Evolutionary conservation across 2,888 invertebrate genomes (phyloP).

Genomic region (Bellardia pandia): DNA sequence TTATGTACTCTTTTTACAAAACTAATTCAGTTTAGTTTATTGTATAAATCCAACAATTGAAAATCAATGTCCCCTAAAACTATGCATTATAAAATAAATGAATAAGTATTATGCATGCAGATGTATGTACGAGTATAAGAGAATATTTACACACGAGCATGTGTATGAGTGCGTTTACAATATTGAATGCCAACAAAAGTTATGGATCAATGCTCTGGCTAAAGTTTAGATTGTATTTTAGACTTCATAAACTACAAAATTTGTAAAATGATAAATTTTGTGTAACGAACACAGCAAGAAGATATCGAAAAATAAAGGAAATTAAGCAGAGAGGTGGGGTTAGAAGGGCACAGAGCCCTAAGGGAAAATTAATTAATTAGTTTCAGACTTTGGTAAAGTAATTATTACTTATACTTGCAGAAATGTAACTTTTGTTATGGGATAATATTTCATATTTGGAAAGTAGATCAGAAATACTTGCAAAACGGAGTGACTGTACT

Average conservation of each 20-base stretch:
- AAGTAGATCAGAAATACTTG: too few relatives aligned
- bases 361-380: background rate
- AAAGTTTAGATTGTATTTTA: constrained; percentile 58
- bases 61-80: constrained; percentile 71
- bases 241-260: constrained; percentile 11
- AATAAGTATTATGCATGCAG: constrained; percentile 46
- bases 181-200: constrained; percentile 62
- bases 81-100: constrained; percentile 67
- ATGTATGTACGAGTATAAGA: background rate
- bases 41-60: constrained; percentile 66
- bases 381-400: too few relatives aligned
- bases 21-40: constrained; percentile 57
- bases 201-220: constrained; percentile 63
- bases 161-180: background rate
- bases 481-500: too few relatives aligned
- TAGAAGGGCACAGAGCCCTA: background rate
- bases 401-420: too few relatives aligned
- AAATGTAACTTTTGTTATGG: too few relatives aligned
- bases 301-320: background rate
- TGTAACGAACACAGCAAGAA: background rate
- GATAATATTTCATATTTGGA: too few relatives aligned
- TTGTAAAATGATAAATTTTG: constrained; percentile 45
- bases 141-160: background rate
- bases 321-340: background rate
- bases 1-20: background rate